Base-by-base conservation (phyloP, 2,888 invertebrate genomes). In the Ochropleura leucogaster region DNA sequence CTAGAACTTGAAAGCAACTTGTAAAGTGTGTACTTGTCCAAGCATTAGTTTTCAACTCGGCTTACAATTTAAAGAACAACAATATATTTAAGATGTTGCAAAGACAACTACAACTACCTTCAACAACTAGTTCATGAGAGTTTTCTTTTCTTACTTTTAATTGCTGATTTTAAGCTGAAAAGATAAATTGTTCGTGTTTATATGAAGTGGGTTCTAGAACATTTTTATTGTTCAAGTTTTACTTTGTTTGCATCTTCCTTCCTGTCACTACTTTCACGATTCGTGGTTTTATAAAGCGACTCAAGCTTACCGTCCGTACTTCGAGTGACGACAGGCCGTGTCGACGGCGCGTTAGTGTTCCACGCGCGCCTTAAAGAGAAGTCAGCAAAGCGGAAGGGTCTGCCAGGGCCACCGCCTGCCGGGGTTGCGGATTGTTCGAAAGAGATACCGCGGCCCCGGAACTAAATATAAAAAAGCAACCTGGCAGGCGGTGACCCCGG, bases 11-110 rank as follows among this genome's bases (percentile, higher is more conserved):
- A 42, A 51, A 68, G 20, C n/a, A 76, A 82, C 77, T 79, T 82
- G 69, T 79, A 68, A 68, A 68, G 47, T 74, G 67, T 18, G 44
- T 68, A 47, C 55, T 77, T 44, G 42, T 70, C 65, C 46, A 53
- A 40, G 20, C 69, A 53, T 82, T 76, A 67, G 59, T 55, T 79
- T 70, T 62, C 62, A 82, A 79, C 69, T 76, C 63, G 55, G 65
- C 76, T 76, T 70, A 77, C 77, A 79, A 20, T 82, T 67, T 79
- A 57, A 76, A 63, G 40, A 60, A 82, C 82, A 63, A 82, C 77
- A 44, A 46, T 76, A 76, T 46, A 53, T 79, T 69, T 82, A 63
- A 79, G 65, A 82, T 66, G 66, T 66, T 77, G 44, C 59, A 67
- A 67, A 67, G 65, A 53, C 46, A 57, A 66, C 42, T 81, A 51